These are phyloP conservation scores for Gasteruption jaculator DNA, from an alignment of 2,888 invertebrate genomes.

Conservation along the genomic window DNA sequence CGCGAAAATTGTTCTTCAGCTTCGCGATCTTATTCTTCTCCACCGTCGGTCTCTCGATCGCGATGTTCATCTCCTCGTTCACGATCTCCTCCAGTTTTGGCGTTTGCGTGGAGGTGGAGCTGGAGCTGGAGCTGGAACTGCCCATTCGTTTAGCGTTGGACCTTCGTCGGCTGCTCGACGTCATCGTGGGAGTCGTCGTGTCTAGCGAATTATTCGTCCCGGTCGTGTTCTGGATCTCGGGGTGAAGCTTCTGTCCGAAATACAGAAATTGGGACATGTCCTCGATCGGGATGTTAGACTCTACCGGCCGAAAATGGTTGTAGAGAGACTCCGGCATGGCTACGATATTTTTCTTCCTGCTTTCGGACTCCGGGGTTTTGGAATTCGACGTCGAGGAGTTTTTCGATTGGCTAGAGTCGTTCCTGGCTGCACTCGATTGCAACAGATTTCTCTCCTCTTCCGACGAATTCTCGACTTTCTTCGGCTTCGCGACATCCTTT, in stretches of 20 bases:
- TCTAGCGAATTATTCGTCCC: no score
- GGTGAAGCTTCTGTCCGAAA: constrained; percentile 64
- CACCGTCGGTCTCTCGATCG: constrained; percentile 36
- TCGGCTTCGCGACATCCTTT: constrained; percentile 2
- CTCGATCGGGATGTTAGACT: constrained; percentile 60
- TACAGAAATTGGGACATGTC: constrained; percentile 68
- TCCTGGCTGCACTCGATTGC: not conserved
- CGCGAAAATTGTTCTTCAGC: constrained; percentile 34
- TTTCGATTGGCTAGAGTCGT: constrained; percentile 5
- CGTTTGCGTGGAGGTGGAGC: constrained; percentile 17
- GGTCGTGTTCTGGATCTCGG: constrained; percentile 42
- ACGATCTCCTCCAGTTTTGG: constrained; percentile 37
- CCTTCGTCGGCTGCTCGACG: not conserved
- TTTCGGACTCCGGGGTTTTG: constrained; percentile 48
- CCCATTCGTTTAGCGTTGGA: no score
- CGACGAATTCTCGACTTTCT: not conserved
- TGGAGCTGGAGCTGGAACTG: no score
- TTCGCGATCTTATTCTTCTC: constrained; percentile 43
- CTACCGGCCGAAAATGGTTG: constrained; percentile 63
- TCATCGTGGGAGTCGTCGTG: no score
- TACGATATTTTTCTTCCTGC: constrained; percentile 55
- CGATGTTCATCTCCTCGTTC: constrained; percentile 45
- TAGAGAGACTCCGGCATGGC: constrained; percentile 62
- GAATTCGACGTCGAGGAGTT: constrained; percentile 13
- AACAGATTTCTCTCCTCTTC: constrained; percentile 1